Conservation (phyloP, 2,888 invertebrate species). For the Epistrophe eligans region DNA sequence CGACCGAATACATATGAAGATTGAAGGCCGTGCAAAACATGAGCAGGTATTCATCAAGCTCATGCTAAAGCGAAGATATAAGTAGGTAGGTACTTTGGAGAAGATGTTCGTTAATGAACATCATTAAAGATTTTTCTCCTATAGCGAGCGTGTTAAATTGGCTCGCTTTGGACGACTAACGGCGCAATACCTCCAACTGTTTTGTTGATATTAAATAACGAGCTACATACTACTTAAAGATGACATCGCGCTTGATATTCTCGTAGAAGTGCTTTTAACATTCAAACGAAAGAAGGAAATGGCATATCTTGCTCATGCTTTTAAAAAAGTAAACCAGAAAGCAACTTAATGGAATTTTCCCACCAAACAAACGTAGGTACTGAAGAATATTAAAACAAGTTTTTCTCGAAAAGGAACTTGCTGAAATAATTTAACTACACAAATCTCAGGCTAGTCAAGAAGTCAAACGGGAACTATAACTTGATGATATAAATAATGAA, state of each 20-base stretch:
- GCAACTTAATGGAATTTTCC: slow-evolving; percentile 94
- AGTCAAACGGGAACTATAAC: slow-evolving; percentile 91
- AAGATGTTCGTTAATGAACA: slow-evolving; percentile 98
- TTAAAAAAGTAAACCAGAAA: slow-evolving; percentile 93
- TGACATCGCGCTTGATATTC: slow-evolving; percentile 96
- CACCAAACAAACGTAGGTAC: slow-evolving; percentile 96
- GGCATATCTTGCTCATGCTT: slow-evolving; percentile 92
- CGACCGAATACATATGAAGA: too few relatives aligned
- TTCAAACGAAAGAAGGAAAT: slow-evolving; percentile 96
- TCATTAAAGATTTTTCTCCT: slow-evolving; percentile 97
- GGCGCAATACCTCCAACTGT: slow-evolving; percentile 95
- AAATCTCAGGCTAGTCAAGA: slow-evolving; percentile 93
- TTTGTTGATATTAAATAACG: slow-evolving; percentile 93
- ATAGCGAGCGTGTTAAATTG: slow-evolving; percentile 94
- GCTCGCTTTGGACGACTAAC: slow-evolving; percentile 97
- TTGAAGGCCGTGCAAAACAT: slow-evolving; percentile 96
- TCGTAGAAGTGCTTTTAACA: slow-evolving; percentile 95
- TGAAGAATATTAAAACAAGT: slow-evolving; percentile 92
- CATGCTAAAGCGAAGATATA: slow-evolving; percentile 98
- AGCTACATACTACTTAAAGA: slow-evolving; percentile 97
- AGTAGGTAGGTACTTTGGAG: slow-evolving; percentile 99
- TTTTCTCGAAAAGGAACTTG: slow-evolving; percentile 92
- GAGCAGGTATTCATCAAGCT: slow-evolving; percentile 97
- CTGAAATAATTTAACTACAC: slow-evolving; percentile 91
- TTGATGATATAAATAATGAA: slow-evolving; percentile 94